Conservation (phyloP, 2,797 vertebrate genomes). For the Megaceryle alcyon region DNA sequence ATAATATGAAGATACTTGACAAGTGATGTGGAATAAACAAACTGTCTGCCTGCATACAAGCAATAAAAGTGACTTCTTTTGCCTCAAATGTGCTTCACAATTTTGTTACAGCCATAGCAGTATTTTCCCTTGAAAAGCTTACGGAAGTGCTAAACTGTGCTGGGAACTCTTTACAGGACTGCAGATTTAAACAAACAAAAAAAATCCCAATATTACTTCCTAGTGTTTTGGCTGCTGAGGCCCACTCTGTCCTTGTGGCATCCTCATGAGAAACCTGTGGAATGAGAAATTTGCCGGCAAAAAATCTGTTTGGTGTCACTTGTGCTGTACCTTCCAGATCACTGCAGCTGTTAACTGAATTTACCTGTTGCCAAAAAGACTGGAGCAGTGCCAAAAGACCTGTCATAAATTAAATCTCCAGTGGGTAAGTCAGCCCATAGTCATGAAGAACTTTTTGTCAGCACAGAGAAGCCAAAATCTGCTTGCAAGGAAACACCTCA, state of each 20-base stretch:
- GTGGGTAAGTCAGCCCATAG: neutral
- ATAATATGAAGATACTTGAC: neutral
- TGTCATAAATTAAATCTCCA: neutral
- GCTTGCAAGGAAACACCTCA: neutral
- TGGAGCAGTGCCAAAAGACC: neutral
- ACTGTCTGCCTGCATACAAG: neutral
- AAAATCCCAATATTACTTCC: neutral
- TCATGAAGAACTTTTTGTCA: neutral
- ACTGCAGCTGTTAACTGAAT: neutral
- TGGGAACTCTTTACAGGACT: neutral
- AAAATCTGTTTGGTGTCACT: neutral
- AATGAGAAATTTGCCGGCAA: neutral
- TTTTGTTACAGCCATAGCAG: neutral
- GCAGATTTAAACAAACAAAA: neutral
- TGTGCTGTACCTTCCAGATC: neutral
- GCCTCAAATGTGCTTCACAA: neutral
- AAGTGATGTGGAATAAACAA: neutral
- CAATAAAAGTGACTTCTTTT: neutral
- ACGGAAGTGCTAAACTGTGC: neutral
- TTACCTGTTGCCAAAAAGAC: neutral
- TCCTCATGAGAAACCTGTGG: neutral
- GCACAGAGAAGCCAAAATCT: neutral
- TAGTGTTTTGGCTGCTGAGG: neutral
- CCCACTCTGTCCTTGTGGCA: neutral
- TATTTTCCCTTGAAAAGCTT: neutral